Percentiles rank a stretch among this genome's conserved stretches.
These are phyloP conservation scores for Haplochromis burtoni DNA, from an alignment of 2,113 vertebrate genomes.

Conservation along the genomic window DNA sequence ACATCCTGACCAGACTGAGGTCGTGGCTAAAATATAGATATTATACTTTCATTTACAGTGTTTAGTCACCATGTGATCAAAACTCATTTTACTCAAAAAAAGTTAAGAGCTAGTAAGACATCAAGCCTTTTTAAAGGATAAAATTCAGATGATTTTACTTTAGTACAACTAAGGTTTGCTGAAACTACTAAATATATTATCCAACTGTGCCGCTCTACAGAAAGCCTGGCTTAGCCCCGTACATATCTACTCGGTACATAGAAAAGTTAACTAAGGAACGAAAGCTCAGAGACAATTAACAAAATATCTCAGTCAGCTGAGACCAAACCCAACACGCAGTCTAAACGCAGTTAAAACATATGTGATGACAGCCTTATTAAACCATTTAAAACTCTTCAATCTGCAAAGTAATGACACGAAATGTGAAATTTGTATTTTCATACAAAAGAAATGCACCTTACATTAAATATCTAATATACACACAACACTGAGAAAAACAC, in stretches of 20 bases:
- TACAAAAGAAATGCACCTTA: no score
- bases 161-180: neutral
- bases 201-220: neutral
- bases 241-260: neutral
- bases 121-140: neutral
- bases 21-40: neutral
- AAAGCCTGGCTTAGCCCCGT: neutral
- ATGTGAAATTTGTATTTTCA: no score
- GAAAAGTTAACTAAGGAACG: neutral
- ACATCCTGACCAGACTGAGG: neutral
- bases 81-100: neutral
- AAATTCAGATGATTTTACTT: neutral
- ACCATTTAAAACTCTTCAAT: neutral
- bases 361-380: accelerated
- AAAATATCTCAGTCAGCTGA: neutral
- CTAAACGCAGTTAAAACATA: neutral
- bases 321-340: neutral
- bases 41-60: neutral
- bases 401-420: no score
- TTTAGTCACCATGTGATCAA: neutral
- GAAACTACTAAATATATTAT: neutral
- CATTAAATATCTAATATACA: neutral
- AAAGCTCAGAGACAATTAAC: neutral
- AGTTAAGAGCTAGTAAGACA: neutral
- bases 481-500: neutral